phyloP scores from a whole-genome alignment of 2,797 vertebrate species.

The Crenichthys baileyi region DNA sequence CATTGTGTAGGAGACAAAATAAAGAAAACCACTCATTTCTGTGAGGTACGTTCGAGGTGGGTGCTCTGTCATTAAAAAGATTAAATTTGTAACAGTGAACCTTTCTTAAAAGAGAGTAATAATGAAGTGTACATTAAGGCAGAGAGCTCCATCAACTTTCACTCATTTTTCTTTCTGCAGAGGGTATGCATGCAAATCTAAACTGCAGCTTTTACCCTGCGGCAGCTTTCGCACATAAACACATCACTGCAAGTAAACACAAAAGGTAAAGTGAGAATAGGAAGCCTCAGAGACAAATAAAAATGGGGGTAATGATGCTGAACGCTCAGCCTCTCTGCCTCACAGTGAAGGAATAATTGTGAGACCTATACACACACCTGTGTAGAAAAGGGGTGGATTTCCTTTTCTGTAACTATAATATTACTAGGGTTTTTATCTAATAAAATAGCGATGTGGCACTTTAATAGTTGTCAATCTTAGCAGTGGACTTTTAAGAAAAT shows the following conservation, averaged over 20 bases:
- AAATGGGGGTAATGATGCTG: slow-evolving; percentile 57
- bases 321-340: slow-evolving; percentile 30
- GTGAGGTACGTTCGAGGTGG: background rate
- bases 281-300: slow-evolving; percentile 42
- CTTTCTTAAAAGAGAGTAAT: slow-evolving; percentile 33
- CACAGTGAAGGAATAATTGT: slow-evolving; percentile 12
- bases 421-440: background rate
- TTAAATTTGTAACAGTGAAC: slow-evolving; percentile 17
- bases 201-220: slow-evolving; percentile 45
- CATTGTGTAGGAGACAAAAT: slow-evolving; percentile 14
- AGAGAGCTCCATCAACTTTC: background rate
- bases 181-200: slow-evolving; percentile 50
- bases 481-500: background rate
- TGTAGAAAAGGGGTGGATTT: background rate
- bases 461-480: too few relatives aligned
- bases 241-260: slow-evolving; percentile 47
- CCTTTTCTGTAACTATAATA: background rate
- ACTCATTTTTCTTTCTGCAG: slow-evolving; percentile 20
- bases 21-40: slow-evolving; percentile 7
- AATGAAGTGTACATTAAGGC: slow-evolving; percentile 23
- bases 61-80: slow-evolving; percentile 9
- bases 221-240: slow-evolving; percentile 51
- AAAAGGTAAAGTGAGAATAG: slow-evolving; percentile 45
- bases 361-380: background rate
- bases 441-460: too few relatives aligned